phyloP scores from a whole-genome alignment of 2,113 vertebrate species.

The Strix aluco region DNA sequence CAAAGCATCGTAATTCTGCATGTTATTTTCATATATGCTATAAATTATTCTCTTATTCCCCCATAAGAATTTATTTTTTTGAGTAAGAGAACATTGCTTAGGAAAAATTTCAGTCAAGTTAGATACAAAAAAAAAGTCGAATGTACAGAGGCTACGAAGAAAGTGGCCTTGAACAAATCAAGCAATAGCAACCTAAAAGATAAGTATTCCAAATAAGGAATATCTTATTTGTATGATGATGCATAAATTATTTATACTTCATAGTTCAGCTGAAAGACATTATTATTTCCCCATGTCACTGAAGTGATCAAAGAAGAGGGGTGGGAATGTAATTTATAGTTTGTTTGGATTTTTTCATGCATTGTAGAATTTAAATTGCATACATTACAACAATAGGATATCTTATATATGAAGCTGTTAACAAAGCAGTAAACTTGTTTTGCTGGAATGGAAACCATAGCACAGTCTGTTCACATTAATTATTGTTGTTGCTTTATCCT shows the following conservation, averaged over 20 bases:
- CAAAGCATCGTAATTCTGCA: not conserved
- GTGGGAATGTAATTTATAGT: not conserved
- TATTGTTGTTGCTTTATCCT: not conserved
- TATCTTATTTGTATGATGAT: not conserved
- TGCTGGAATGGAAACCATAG: not conserved
- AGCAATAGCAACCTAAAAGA: not conserved
- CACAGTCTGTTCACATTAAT: not conserved
- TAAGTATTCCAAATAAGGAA: not conserved
- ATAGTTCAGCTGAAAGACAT: not conserved
- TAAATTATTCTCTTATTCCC: not conserved
- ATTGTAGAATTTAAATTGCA: not conserved
- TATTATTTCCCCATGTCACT: not conserved
- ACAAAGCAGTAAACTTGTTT: not conserved
- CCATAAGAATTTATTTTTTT: not conserved
- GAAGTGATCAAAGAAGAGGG: not conserved
- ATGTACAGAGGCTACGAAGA: not conserved
- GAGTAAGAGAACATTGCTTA: not conserved
- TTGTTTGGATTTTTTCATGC: not conserved
- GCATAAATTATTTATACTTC: not conserved
- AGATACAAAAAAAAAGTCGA: not conserved
- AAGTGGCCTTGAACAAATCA: not conserved
- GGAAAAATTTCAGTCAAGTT: not conserved
- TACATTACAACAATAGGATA: not conserved
- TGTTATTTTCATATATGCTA: not conserved
- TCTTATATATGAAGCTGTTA: not conserved